These are phyloP conservation scores for Reinhardtius hippoglossoides DNA, from an alignment of 2,113 vertebrate species.

Conservation along the genomic window DNA sequence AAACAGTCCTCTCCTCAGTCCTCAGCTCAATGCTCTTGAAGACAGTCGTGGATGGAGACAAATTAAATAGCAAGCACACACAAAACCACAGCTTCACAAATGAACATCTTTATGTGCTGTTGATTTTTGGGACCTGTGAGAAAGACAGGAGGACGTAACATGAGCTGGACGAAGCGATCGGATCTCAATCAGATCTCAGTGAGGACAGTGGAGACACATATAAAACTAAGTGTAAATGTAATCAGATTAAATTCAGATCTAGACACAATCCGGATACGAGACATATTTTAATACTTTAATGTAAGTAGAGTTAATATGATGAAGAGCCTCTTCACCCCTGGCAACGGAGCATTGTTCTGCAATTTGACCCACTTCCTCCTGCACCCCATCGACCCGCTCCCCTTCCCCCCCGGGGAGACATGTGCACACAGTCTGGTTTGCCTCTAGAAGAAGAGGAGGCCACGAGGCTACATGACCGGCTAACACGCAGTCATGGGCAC, in stretches of 20 bases:
- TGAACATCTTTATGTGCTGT: background rate
- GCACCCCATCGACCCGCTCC: constrained; percentile 7
- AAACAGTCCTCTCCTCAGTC: too few relatives aligned
- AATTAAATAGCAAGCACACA: background rate
- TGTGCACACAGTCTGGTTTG: constrained; percentile 35
- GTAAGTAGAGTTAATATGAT: background rate
- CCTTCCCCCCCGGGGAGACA: background rate
- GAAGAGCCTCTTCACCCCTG: background rate
- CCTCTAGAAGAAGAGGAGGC: constrained; percentile 11
- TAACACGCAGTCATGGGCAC: constrained; percentile 4
- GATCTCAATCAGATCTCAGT: background rate
- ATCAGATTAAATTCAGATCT: background rate
- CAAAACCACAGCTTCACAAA: background rate
- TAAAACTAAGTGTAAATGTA: too few relatives aligned
- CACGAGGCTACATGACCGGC: constrained; percentile 9
- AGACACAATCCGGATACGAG: background rate
- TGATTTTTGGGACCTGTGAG: background rate
- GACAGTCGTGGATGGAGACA: too few relatives aligned
- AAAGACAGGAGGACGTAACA: background rate
- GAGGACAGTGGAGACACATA: background rate
- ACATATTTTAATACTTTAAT: background rate
- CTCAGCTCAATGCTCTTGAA: too few relatives aligned
- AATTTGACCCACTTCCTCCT: constrained; percentile 14
- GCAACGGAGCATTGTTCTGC: constrained; percentile 1
- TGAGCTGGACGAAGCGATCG: background rate